Evolutionary conservation across 2,797 vertebrate species (phyloP), one percentile per base, ranked within the genome.

Genomic region (Danio jaintianensis): DNA sequence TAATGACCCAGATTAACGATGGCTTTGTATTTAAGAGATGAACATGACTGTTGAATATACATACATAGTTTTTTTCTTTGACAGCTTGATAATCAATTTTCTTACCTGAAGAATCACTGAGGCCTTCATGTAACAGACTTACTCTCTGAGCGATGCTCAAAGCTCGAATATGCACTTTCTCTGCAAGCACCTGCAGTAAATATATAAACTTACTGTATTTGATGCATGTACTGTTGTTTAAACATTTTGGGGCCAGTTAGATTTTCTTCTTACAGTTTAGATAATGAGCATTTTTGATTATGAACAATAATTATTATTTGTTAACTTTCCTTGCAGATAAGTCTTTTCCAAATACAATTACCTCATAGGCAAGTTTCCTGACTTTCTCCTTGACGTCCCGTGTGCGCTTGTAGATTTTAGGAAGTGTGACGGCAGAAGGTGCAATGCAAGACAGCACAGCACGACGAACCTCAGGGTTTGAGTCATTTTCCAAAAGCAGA

Each of bases 141-240:
- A 99, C 97, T 93, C 97, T 97, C 87, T 98, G 97, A 68, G 97
- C 97, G 82, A 99, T 99, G 72, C 93, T 94, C 83, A 99, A 82
- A 80, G 95, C 96, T 92, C 93, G 95, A 84, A 99, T 92, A 70
- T 98, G 96, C 89, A 99, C 95, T 82, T 98, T 99, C 43, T 98
- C 97, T 55, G 96, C 93, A 82, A 99, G 93, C 89, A 99, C 94
- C 98, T 99, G 87, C 76, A 83, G 86, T 7, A 45, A 29, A 82
- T 38, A 50, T 9, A 63, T 6, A 47, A 12, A 4, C 0, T 0
- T 16, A 12, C 45, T 47, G 10, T 11, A 18, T 10, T 10, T 43
- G 42, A 16, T 40, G 61, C 38, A 63, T 9, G 22, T 5, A 59
- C 2, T 43, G 43, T 0, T 2, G 4, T 42, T 63, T 12, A 16